A percentile compares a stretch with the other conserved stretches of the same genome.
These are phyloP conservation scores for Sialis lutaria DNA, from an alignment of 2,888 invertebrate genomes.

Conservation along the genomic window DNA sequence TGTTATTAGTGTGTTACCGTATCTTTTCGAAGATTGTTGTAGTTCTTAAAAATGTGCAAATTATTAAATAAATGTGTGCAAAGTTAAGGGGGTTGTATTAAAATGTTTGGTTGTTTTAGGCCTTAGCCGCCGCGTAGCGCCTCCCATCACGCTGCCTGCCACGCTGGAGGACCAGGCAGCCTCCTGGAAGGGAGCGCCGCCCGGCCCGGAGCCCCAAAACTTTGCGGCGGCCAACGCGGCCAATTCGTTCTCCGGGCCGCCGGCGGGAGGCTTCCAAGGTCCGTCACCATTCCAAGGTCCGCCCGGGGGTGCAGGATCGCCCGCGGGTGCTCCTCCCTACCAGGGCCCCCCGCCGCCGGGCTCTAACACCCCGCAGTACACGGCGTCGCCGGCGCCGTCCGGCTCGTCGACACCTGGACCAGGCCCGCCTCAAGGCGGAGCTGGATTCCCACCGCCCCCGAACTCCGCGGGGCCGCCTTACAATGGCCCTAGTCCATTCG, in stretches of 20 bases:
- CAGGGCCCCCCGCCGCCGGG: conserved; percentile 54
- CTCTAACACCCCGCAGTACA: conserved; percentile 66
- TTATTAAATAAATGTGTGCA: too few species aligned
- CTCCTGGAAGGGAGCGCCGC: conserved; percentile 65
- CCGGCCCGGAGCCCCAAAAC: conserved; percentile 45
- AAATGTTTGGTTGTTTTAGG: conserved; percentile 31
- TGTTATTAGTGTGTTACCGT: too few species aligned
- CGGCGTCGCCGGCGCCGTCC: conserved; percentile 70
- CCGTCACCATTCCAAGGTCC: conserved; percentile 43
- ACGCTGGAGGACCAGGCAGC: conserved; percentile 58
- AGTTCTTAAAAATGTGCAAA: too few species aligned
- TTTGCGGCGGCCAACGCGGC: conserved; percentile 44
- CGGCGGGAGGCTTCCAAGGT: conserved; percentile 29
- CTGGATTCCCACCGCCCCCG: conserved; percentile 33
- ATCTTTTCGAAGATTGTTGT: too few species aligned
- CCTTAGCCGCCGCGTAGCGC: conserved; percentile 65
- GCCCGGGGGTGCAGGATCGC: conserved; percentile 58
- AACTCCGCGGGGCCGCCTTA: conserved; percentile 38
- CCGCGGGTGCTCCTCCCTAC: conserved; percentile 52
- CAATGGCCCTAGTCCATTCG: conserved; percentile 51
- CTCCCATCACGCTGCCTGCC: conserved; percentile 47
- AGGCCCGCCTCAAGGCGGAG: conserved; percentile 34
- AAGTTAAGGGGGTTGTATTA: too few species aligned
- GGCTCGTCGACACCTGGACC: conserved; percentile 71
- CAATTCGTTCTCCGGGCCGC: conserved; percentile 41